A percentile compares a stretch with the other conserved stretches of the same genome.
Evolutionary conservation across 2,113 vertebrate species (phyloP).

Genomic region (Gadus macrocephalus): DNA sequence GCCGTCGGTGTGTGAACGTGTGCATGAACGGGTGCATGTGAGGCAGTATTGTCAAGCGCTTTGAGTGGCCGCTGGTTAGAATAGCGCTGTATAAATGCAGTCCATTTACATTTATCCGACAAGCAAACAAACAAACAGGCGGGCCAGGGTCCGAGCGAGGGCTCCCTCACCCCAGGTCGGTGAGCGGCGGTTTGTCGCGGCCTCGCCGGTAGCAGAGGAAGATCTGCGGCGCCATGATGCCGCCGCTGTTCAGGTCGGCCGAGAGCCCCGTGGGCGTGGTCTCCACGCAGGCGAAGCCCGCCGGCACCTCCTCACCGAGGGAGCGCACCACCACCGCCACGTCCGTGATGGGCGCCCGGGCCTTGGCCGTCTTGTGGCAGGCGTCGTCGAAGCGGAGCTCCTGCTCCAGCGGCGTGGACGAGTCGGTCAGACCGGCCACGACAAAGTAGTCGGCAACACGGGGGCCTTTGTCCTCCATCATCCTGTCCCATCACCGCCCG

Average conservation of each 20-base stretch:
- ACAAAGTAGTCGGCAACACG: conserved; percentile 99
- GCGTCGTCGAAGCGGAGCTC: conserved; percentile 91
- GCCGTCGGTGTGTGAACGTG: too few relatives aligned
- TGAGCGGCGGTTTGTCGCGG: conserved; percentile 92
- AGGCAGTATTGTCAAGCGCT: too few relatives aligned
- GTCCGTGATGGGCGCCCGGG: conserved; percentile 92
- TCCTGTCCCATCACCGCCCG: conserved; percentile 80
- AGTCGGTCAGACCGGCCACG: conserved; percentile 91
- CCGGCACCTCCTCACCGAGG: conserved; percentile 89
- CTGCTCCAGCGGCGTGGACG: conserved; percentile 91
- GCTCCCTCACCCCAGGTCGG: conserved; percentile 87
- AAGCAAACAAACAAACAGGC: neutral
- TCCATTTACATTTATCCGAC: too few relatives aligned
- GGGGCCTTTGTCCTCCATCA: conserved; percentile 96
- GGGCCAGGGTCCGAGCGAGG: neutral
- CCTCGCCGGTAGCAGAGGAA: conserved; percentile 92
- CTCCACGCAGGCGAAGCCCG: conserved; percentile 87
- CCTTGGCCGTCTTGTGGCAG: conserved; percentile 86
- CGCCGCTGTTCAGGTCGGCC: conserved; percentile 93
- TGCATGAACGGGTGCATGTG: too few relatives aligned
- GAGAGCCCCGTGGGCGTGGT: conserved; percentile 87
- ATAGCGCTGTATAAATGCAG: too few relatives aligned
- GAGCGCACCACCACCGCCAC: conserved; percentile 92
- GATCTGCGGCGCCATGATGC: conserved; percentile 91
- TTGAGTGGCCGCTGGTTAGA: too few relatives aligned